These are phyloP conservation scores for Canis aureus DNA, from an alignment of 2,113 vertebrate genomes.

Conservation along the genomic window DNA sequence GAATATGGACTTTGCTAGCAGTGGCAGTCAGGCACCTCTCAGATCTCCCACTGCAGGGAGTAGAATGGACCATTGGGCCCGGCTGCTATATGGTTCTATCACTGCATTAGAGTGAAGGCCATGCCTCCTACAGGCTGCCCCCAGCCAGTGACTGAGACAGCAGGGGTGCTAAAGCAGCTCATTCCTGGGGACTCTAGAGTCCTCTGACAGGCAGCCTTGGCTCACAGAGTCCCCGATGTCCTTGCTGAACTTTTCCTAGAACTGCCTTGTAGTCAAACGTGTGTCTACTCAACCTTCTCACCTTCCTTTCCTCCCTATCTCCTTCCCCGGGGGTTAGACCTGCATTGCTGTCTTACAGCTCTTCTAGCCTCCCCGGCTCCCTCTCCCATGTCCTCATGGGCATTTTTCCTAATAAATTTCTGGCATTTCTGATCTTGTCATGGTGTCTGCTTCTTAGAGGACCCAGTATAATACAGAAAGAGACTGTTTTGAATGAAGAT, in stretches of 20 bases:
- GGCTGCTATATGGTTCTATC: neutral
- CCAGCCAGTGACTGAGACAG: neutral
- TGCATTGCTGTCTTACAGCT: neutral
- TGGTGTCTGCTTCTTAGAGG: neutral
- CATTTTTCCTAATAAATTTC: neutral
- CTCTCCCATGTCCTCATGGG: neutral
- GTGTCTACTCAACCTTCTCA: rapidly evolving
- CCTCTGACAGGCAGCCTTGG: neutral
- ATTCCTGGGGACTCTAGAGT: neutral
- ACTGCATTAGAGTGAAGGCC: neutral
- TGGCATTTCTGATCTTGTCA: neutral
- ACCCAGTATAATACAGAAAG: neutral
- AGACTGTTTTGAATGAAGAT: neutral
- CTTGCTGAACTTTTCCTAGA: neutral
- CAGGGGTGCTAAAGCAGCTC: no score
- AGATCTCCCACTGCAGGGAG: neutral
- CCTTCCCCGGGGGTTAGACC: neutral
- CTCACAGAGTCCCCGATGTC: neutral
- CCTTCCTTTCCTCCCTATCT: neutral
- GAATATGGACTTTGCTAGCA: neutral
- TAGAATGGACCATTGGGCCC: rapidly evolving
- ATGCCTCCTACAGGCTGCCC: neutral
- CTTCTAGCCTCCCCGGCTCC: neutral
- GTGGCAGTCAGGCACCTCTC: neutral
- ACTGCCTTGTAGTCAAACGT: rapidly evolving